Evolutionary conservation across 2,888 invertebrate genomes (phyloP).

Genomic region (Drosophila longiperda): DNA sequence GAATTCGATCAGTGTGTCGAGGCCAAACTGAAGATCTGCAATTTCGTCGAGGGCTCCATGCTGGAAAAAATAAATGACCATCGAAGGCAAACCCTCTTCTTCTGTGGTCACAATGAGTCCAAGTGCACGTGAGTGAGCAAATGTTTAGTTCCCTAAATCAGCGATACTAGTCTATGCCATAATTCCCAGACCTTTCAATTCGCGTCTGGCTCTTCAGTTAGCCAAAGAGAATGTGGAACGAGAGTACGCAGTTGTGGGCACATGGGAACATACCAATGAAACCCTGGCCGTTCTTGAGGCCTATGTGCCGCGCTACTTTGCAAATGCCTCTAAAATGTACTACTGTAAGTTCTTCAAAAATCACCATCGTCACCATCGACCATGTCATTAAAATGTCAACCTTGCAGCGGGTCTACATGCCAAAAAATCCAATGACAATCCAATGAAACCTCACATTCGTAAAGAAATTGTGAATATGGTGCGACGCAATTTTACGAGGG

Average conservation of each 20-base stretch:
- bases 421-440: slow-evolving; percentile 91
- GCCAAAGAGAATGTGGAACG: slow-evolving; percentile 94
- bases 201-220: slow-evolving; percentile 91
- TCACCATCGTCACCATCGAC: not conserved
- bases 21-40: slow-evolving; percentile 92
- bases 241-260: slow-evolving; percentile 94
- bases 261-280: slow-evolving; percentile 93
- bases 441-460: slow-evolving; percentile 93
- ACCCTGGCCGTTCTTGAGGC: slow-evolving; percentile 93
- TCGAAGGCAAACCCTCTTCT: slow-evolving; percentile 93
- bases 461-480: slow-evolving; percentile 93
- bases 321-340: slow-evolving; percentile 89
- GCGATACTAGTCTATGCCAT: not conserved
- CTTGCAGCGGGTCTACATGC: slow-evolving; percentile 75
- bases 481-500: slow-evolving; percentile 93
- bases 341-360: slow-evolving; percentile 86
- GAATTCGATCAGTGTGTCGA: slow-evolving; percentile 94
- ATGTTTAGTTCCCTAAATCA: not conserved
- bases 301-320: slow-evolving; percentile 93
- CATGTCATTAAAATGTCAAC: not conserved
- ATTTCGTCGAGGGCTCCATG: slow-evolving; percentile 91
- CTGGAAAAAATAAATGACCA: slow-evolving; percentile 94
- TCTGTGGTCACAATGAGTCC: slow-evolving; percentile 93
- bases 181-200: slow-evolving; percentile 91
- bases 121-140: slow-evolving; percentile 90